These are phyloP conservation scores for Aplocera efformata DNA, from an alignment of 2,888 invertebrate species.

Conservation along the genomic window DNA sequence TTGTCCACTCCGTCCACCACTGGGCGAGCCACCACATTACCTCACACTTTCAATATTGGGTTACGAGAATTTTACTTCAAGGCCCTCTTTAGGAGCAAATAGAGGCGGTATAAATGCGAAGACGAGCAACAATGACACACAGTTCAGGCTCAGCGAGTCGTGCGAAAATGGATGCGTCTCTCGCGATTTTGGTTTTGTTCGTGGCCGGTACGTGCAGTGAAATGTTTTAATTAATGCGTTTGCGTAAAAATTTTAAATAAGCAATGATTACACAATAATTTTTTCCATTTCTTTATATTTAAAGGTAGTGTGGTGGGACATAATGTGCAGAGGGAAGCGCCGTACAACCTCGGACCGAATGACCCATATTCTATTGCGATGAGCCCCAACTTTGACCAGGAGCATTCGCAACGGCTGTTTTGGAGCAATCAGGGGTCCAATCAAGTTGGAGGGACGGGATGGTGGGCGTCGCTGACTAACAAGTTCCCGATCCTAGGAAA, in stretches of 20 bases:
- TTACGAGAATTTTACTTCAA: constrained; percentile 79
- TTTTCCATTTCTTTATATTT: constrained; percentile 34
- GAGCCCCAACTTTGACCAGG: constrained; percentile 44
- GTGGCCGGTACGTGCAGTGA: constrained; percentile 67
- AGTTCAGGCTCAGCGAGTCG: constrained; percentile 63
- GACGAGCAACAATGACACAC: constrained; percentile 65
- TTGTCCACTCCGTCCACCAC: constrained; percentile 63
- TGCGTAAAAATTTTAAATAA: too few relatives aligned
- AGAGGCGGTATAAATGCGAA: constrained; percentile 75
- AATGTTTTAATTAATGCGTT: constrained; percentile 3
- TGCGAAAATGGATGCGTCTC: constrained; percentile 67
- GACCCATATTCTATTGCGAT: constrained; percentile 54
- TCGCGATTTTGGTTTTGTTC: constrained; percentile 58
- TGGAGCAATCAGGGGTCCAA: constrained; percentile 66
- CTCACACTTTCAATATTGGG: constrained; percentile 79
- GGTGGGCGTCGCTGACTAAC: constrained; percentile 66
- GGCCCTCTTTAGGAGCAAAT: constrained; percentile 75
- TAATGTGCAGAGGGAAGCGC: constrained; percentile 58
- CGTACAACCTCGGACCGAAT: constrained; percentile 58
- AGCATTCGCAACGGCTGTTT: constrained; percentile 66
- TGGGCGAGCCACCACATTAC: constrained; percentile 76
- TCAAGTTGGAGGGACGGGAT: constrained; percentile 68
- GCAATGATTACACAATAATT: constrained; percentile 11
- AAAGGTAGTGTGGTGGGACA: constrained; percentile 62
- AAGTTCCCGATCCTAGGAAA: constrained; percentile 67